phyloP scores from a whole-genome alignment of 2,888 invertebrate genomes.

The Agrilus mali region DNA sequence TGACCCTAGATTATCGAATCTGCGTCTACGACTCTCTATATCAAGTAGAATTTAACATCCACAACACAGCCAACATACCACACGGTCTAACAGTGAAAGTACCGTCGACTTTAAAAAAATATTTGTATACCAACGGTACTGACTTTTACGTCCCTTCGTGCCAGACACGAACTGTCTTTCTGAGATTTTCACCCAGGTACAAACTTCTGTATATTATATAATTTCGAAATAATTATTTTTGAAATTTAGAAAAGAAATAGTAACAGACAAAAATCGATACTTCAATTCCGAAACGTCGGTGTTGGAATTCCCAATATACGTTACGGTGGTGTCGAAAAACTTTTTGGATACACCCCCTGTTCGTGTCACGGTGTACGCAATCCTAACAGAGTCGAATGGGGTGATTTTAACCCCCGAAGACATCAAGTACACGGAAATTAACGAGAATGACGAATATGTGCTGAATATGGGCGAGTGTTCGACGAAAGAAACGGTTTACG shows the following conservation, averaged over 20 bases:
- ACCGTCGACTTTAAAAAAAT: constrained; percentile 13
- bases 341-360: constrained; percentile 14
- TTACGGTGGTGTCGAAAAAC: constrained; percentile 12
- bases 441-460: constrained; percentile 6
- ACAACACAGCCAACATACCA: constrained; percentile 11
- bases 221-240: too few relatives aligned
- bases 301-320: constrained; percentile 15
- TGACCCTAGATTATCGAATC: constrained; percentile 16
- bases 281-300: constrained; percentile 12
- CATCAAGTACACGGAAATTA: constrained; percentile 1
- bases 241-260: constrained; percentile 5
- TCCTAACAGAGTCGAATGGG: constrained; percentile 14
- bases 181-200: constrained; percentile 17
- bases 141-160: constrained; percentile 9
- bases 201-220: not conserved
- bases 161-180: constrained; percentile 4
- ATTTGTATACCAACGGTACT: constrained; percentile 10
- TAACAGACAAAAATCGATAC: constrained; percentile 7
- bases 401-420: constrained; percentile 8
- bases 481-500: constrained; percentile 15
- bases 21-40: constrained; percentile 18
- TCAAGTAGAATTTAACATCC: constrained; percentile 14
- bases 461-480: constrained; percentile 19
- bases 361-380: constrained; percentile 16
- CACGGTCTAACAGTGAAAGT: constrained; percentile 14